Evolutionary conservation across 2,888 invertebrate genomes (phyloP), one percentile per base, ranked within the genome.

Genomic region (Tenthredo mesomela): DNA sequence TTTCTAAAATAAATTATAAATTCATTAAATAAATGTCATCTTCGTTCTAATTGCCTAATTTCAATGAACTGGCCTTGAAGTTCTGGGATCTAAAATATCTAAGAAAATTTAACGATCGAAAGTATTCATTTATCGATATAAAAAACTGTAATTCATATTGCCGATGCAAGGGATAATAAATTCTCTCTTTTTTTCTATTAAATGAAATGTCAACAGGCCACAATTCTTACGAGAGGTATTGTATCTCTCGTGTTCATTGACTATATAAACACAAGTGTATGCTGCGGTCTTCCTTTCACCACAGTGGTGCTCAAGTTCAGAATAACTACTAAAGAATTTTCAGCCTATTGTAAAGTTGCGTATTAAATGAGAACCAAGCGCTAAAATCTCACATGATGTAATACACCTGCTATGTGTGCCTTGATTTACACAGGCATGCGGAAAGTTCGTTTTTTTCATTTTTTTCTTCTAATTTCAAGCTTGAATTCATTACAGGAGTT

Each of bases 231-330:
- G 21, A 37, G 40, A 37, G 37, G 61, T 21, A 82, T 82, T 70
- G 82, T 70, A 33, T 70, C 21, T 67, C 65, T 29, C 50, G 50
- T 50, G 65, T 70, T 47, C 70, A 65, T 82, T 82, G 82, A 82
- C 82, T 82, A 18, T 61, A 80, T 61, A 61, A 80, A 80, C 40
- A 80, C 61, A 61, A 61, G 67, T 67, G 67, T 80, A 80, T 84
- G 85, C 47, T 54, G 33, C 84, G 85, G 85, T 88, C 87, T 88
- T 88, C 89, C 90, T 90, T 91, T 90, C 90, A 89, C 89, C 87
- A 84, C 86, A 87, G 89, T 29, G 87, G 85, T 87, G 86, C 87
- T 87, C 83, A 84, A 83, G 6, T 70, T 33, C 25, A 1, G 82
- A 85, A 87, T 85, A 86, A 87, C 86, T 85, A 75, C 65, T 80